Conservation (phyloP, 2,888 invertebrate genomes). For the Eueremaeus valkanovi region DNA sequence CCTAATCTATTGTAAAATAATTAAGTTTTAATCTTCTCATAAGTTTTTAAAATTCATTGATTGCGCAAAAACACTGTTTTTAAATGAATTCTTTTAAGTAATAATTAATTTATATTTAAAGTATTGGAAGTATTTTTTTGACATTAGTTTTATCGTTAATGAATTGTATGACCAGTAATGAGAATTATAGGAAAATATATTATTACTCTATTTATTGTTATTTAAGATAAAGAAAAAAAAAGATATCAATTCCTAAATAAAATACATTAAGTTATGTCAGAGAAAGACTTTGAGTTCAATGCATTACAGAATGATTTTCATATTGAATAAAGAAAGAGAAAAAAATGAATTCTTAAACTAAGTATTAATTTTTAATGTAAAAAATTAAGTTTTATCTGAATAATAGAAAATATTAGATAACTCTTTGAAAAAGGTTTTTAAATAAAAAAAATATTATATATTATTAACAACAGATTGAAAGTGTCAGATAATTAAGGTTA, state of each 20-base stretch:
- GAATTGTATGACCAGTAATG: too few relatives aligned
- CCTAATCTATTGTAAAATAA: neutral
- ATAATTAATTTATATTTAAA: constrained; percentile 4
- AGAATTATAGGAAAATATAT: neutral
- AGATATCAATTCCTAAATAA: neutral
- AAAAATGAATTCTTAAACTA: neutral
- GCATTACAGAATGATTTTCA: neutral
- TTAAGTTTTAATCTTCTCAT: neutral
- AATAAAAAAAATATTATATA: too few relatives aligned
- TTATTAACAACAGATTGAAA: neutral
- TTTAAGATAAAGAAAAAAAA: neutral
- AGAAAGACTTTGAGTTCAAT: neutral
- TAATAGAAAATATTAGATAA: neutral
- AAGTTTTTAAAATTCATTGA: neutral
- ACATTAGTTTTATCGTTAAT: neutral
- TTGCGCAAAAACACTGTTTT: neutral
- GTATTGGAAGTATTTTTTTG: neutral
- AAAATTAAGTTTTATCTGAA: neutral
- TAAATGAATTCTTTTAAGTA: neutral
- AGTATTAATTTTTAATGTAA: neutral
- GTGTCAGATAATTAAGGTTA: constrained; percentile 5
- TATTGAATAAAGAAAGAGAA: neutral
- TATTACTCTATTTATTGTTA: constrained; percentile 23
- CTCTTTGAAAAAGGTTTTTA: too few relatives aligned
- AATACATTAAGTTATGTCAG: neutral